A percentile compares a stretch with the other conserved stretches of the same genome.
Conservation (phyloP, 2,113 vertebrate genomes). For the Jacana jacana region DNA sequence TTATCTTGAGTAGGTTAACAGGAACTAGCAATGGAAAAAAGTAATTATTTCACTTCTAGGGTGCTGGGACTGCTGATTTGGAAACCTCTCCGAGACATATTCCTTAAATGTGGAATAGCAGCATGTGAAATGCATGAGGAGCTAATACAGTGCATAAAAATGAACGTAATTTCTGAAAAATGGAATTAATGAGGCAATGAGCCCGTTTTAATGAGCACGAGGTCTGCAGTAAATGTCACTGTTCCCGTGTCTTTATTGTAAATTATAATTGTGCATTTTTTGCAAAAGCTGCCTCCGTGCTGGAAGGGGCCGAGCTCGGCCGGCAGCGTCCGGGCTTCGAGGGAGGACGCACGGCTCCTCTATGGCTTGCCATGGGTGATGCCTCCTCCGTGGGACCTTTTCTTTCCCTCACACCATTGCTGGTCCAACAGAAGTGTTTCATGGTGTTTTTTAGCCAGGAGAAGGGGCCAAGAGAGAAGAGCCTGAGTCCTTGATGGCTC, state of each 20-base stretch:
- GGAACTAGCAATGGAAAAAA: slow-evolving; percentile 43
- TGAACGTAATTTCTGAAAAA: slow-evolving; percentile 49
- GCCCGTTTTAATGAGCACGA: slow-evolving; percentile 52
- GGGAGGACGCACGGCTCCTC: not conserved
- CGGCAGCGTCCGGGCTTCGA: rapidly evolving
- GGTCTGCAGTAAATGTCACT: slow-evolving; percentile 60
- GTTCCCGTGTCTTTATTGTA: slow-evolving; percentile 32
- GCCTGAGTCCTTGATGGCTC: not conserved
- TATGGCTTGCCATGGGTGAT: rapidly evolving
- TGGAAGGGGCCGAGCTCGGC: not conserved
- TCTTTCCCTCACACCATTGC: not conserved
- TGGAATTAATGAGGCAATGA: slow-evolving; percentile 65
- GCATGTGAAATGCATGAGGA: slow-evolving; percentile 48
- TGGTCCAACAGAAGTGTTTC: rapidly evolving
- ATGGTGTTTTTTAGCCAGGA: not conserved
- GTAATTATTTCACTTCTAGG: slow-evolving; percentile 53
- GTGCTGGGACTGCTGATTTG: slow-evolving; percentile 37
- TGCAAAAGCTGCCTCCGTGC: not conserved
- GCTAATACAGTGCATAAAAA: slow-evolving; percentile 28
- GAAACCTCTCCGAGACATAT: slow-evolving; percentile 10
- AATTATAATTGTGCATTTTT: not conserved
- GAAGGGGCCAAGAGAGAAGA: not conserved
- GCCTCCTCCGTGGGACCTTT: rapidly evolving
- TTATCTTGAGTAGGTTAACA: slow-evolving; percentile 70
- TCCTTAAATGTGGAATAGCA: slow-evolving; percentile 34